These are phyloP conservation scores for Drosophila hawaiiensis DNA, from an alignment of 2,888 invertebrate genomes.

Conservation along the genomic window DNA sequence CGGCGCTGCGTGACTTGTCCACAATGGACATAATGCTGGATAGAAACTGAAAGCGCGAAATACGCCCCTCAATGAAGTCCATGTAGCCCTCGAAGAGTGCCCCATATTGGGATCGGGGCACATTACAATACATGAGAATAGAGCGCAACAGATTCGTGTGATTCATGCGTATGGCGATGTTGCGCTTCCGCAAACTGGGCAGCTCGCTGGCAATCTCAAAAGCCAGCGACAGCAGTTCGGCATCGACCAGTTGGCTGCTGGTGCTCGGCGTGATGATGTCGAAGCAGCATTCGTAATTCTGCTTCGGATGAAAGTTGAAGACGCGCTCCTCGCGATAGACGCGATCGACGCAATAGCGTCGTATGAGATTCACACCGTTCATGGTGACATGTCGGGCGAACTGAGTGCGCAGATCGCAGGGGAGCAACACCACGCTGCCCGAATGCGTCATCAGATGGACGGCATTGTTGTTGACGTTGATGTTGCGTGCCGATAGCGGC, in stretches of 20 bases:
- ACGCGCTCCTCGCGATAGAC: conserved; percentile 94
- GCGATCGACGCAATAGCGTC: conserved; percentile 94
- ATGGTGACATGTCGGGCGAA: conserved; percentile 94
- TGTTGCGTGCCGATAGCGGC: conserved; percentile 88
- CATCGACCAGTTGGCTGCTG: conserved; percentile 92
- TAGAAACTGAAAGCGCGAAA: conserved; percentile 90
- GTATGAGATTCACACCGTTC: conserved; percentile 91
- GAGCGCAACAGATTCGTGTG: conserved; percentile 92
- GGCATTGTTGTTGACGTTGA: conserved; percentile 80
- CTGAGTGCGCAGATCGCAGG: conserved; percentile 92
- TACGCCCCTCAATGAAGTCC: conserved; percentile 86
- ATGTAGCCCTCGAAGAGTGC: conserved; percentile 81
- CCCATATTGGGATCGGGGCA: conserved; percentile 89
- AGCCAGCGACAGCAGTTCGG: conserved; percentile 92
- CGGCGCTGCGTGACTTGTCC: conserved; percentile 86
- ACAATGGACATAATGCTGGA: conserved; percentile 88
- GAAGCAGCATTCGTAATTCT: conserved; percentile 95
- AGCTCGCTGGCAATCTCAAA: conserved; percentile 91
- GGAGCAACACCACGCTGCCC: conserved; percentile 93
- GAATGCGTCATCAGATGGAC: conserved; percentile 95
- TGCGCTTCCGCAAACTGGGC: conserved; percentile 88
- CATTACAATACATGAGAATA: conserved; percentile 91
- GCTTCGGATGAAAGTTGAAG: conserved; percentile 94
- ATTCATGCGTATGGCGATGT: conserved; percentile 90
- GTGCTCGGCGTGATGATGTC: conserved; percentile 94